phyloP scores from a whole-genome alignment of 35 echinoderm and acorn worm species.

The Lytechinus pictus region DNA sequence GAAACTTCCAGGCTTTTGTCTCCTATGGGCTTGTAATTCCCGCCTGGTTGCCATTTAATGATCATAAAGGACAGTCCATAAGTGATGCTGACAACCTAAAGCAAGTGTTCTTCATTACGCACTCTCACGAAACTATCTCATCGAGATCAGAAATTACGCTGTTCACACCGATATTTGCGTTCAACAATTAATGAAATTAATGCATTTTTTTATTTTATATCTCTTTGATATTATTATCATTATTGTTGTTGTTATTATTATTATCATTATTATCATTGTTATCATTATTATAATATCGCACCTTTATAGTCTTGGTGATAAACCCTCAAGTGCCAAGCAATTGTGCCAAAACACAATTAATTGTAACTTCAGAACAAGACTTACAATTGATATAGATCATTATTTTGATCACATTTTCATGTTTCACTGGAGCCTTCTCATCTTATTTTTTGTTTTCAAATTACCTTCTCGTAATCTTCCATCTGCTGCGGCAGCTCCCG shows the following conservation, averaged over 20 bases:
- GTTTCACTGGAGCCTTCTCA: too few species aligned
- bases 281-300: too few species aligned
- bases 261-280: too few species aligned
- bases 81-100: not conserved
- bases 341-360: too few species aligned
- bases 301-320: too few species aligned
- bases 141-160: not conserved
- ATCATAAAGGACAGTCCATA: not conserved
- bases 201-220: not conserved
- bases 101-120: not conserved
- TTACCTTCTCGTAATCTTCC: slow-evolving; percentile 92
- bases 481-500: slow-evolving; percentile 88
- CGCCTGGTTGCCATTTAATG: slow-evolving; percentile 9
- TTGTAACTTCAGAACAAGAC: too few species aligned
- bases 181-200: not conserved
- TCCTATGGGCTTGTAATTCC: not conserved
- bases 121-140: not conserved
- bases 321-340: too few species aligned
- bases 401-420: too few species aligned
- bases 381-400: too few species aligned
- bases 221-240: too few species aligned
- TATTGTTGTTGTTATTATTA: too few species aligned
- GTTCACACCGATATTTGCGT: not conserved
- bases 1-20: slow-evolving; percentile 16
- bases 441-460: too few species aligned